Evolutionary conservation across 2,888 invertebrate genomes (phyloP).

Genomic region (Pristionchus fissidentatus): DNA sequence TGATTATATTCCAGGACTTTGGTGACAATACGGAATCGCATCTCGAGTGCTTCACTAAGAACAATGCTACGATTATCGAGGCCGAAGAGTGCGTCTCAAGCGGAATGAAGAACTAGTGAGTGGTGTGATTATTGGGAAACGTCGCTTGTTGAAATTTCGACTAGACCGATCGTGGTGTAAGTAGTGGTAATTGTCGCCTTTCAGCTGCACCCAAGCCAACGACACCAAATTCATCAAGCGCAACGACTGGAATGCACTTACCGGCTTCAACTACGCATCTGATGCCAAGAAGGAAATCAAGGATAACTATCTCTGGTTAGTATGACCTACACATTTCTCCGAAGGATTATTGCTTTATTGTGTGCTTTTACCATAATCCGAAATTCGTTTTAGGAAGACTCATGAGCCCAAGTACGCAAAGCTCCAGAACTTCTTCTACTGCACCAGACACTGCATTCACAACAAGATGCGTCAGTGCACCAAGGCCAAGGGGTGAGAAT

Average conservation of each 20-base stretch:
- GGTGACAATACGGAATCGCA: not conserved
- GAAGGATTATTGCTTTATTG: not conserved
- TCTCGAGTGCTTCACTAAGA: slow-evolving; percentile 28
- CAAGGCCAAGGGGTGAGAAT: not conserved
- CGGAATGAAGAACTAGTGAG: slow-evolving; percentile 3
- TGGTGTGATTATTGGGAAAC: not conserved
- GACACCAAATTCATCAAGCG: not conserved
- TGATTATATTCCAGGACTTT: not conserved
- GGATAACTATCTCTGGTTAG: not conserved
- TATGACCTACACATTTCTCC: not conserved
- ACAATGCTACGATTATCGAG: not conserved
- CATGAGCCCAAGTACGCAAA: not conserved
- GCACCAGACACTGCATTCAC: slow-evolving; percentile 38
- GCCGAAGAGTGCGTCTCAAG: slow-evolving; percentile 10
- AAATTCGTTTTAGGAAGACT: not conserved
- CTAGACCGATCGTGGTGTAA: no score
- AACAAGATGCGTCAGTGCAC: not conserved
- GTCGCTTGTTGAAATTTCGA: not conserved
- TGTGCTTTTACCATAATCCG: not conserved
- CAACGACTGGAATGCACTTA: not conserved
- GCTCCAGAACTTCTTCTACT: slow-evolving; percentile 30
- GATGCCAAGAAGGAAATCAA: slow-evolving; percentile 5
- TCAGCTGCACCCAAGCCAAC: not conserved
- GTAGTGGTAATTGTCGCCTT: not conserved
- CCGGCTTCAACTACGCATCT: not conserved